Evolutionary conservation across 2,797 vertebrate genomes (phyloP).

Genomic region (Sardinella longiceps): DNA sequence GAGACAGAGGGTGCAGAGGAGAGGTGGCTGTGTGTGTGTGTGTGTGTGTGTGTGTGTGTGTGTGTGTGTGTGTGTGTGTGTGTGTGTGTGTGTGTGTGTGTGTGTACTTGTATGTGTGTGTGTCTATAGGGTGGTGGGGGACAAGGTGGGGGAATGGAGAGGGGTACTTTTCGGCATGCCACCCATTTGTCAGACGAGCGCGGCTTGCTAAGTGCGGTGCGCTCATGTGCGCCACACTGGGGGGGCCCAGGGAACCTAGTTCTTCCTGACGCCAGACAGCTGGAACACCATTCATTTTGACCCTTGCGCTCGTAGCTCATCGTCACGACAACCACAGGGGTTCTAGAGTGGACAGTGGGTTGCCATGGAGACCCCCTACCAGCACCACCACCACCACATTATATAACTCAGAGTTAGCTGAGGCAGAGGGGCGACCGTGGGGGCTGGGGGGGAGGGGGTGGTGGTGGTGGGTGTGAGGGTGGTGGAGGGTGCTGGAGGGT

Average conservation of each 20-base stretch:
- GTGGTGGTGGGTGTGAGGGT: background rate
- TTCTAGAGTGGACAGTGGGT: conserved; percentile 42
- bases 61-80: conserved; percentile 25
- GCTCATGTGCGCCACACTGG: background rate
- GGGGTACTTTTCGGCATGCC: background rate
- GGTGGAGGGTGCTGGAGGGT: background rate
- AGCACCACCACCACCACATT: too few species aligned
- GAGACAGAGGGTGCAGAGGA: conserved; percentile 18
- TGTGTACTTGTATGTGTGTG: conserved; percentile 26
- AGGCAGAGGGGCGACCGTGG: conserved; percentile 33
- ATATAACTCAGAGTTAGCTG: conserved; percentile 49
- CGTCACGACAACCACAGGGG: conserved; percentile 44
- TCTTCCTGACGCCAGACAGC: conserved; percentile 57
- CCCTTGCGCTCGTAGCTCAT: conserved; percentile 59
- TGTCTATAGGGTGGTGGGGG: conserved; percentile 12
- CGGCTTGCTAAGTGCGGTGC: conserved; percentile 8
- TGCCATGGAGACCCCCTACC: conserved; percentile 48
- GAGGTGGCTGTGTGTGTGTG: conserved; percentile 21
- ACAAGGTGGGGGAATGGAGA: background rate
- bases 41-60: conserved; percentile 34
- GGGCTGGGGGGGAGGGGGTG: background rate
- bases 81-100: conserved; percentile 35
- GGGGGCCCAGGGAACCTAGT: conserved; percentile 35
- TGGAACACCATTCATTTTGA: conserved; percentile 55
- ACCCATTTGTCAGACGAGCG: conserved; percentile 29